A percentile compares a stretch with the other conserved stretches of the same genome.
These are phyloP conservation scores for Phallusia fumigata DNA, from an alignment of 23 tunicate genomes.

Conservation along the genomic window DNA sequence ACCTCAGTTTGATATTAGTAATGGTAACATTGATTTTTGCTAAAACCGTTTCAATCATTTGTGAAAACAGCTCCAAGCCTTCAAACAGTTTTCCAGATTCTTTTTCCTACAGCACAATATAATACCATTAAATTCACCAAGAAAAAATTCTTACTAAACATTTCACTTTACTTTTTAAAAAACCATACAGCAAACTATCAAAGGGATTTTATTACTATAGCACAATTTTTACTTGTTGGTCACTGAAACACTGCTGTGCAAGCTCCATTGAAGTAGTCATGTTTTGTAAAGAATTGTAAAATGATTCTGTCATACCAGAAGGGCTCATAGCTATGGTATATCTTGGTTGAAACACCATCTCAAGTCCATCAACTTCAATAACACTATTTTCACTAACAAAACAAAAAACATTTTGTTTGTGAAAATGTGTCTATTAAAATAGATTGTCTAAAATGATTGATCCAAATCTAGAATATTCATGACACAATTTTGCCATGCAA, in stretches of 20 bases:
- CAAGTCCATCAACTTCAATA: conserved; percentile 62
- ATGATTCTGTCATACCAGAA: conserved; percentile 53
- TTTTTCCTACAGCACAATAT: conserved; percentile 5
- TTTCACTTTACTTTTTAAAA: too few species aligned
- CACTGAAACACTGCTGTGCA: conserved; percentile 75
- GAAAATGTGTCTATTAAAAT: not conserved
- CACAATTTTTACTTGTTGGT: not conserved
- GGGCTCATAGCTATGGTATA: conserved; percentile 19
- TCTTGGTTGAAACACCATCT: conserved; percentile 39
- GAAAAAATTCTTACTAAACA: too few species aligned
- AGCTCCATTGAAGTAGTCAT: conserved; percentile 97
- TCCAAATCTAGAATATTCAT: too few species aligned
- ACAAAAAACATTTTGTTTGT: not conserved
- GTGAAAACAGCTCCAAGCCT: conserved; percentile 75
- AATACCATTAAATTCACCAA: not conserved
- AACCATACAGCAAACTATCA: too few species aligned
- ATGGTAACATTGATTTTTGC: conserved; percentile 64
- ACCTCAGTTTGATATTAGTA: conserved; percentile 42
- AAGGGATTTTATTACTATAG: not conserved
- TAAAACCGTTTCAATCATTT: conserved; percentile 74
- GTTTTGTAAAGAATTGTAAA: conserved; percentile 45
- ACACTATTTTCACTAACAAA: conserved; percentile 53
- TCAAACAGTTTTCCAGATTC: conserved; percentile 54
- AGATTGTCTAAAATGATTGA: too few species aligned
- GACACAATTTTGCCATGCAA: too few species aligned